Evolutionary conservation across 2,113 vertebrate species (phyloP), one percentile per base, ranked within the genome.

Genomic region (Talpa occidentalis): DNA sequence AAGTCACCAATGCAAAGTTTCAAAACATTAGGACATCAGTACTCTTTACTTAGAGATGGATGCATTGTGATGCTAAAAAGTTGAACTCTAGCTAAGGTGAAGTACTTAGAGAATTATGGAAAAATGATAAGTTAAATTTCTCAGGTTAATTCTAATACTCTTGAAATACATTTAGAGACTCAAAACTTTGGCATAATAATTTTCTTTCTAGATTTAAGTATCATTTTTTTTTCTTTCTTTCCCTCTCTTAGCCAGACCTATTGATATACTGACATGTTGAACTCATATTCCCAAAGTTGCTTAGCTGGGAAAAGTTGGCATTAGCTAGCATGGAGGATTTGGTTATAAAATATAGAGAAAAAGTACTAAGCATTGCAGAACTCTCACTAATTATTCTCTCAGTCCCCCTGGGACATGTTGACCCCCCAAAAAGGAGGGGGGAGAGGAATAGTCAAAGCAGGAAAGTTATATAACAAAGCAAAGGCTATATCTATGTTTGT

Each of bases 21-120:
- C 78, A 88, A 93, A 72, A 82, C 3, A 44, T 28, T 52, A 86
- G 19, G 32, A 97, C 86, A 64, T 42, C 11, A 67, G n/a, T 26
- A 79, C 22, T 92, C 94, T 72, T 47, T 30, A 28, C 47, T 67
- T 90, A 69, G 40, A 88, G 22, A 70, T 67, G 32, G 10, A 66
- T 67, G 14, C 49, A 26, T 2, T 40, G 26, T 9, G 76, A 54
- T n/a, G 16, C 10, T 93, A 56, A 79, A 74, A 49, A 17, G 17
- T 1, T 69, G 28, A 82, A 59, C 22, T 95, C 70, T 15, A n/a
- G 2, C 40, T 86, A 19, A 44, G 17, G 59, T 84, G 47, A 90
- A 64, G 5, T 35, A 60, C 12, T 66, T 69, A 69, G 24, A 80
- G 12, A 32, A 79, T 88, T 74, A 84, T 37, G 6, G 32, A 73